Conservation (phyloP, 2,113 vertebrate genomes). For the Phaethon lepturus region DNA sequence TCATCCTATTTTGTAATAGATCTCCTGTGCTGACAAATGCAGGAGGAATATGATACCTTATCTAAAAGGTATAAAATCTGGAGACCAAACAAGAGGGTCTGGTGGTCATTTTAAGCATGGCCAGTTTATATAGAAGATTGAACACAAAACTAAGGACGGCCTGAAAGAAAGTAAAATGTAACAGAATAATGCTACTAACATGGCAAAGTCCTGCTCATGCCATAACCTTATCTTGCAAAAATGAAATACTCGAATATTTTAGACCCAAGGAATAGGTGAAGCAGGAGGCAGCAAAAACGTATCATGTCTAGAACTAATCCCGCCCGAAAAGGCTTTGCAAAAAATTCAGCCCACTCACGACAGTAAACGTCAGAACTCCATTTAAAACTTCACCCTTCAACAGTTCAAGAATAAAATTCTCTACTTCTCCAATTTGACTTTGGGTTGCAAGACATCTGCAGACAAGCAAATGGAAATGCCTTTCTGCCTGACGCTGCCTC, state of each 20-base stretch:
- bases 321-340: background rate
- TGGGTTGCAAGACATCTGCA: background rate
- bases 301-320: background rate
- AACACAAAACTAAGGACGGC: background rate
- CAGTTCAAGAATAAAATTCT: background rate
- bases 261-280: background rate
- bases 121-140: background rate
- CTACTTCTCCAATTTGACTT: background rate
- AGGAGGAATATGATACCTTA: background rate
- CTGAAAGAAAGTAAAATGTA: background rate
- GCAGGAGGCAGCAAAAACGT: background rate
- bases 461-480: background rate
- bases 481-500: background rate
- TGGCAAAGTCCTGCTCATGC: background rate
- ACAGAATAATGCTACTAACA: background rate
- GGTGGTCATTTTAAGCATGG: background rate
- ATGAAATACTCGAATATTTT: background rate
- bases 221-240: background rate
- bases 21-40: background rate
- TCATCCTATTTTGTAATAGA: background rate
- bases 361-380: background rate
- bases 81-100: background rate
- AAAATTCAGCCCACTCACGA: background rate
- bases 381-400: background rate
- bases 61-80: background rate